These are phyloP conservation scores for Leptobrachium leishanense DNA, from an alignment of 2,113 vertebrate species.

Conservation along the genomic window DNA sequence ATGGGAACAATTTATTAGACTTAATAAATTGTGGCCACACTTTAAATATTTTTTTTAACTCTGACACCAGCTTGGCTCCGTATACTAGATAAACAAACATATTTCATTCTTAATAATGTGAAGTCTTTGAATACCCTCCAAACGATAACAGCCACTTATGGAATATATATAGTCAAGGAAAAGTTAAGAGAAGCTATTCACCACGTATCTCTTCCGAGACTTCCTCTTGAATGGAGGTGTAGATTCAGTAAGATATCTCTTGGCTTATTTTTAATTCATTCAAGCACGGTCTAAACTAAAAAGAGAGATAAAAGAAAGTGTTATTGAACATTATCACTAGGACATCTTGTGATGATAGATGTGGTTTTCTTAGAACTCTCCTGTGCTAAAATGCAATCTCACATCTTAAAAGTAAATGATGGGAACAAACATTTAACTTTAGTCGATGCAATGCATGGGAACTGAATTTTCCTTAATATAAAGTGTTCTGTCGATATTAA, in stretches of 20 bases:
- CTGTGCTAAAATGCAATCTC: constrained; percentile 47
- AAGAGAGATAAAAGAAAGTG: constrained; percentile 49
- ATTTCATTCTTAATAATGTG: no score
- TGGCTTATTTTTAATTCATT: constrained; percentile 31
- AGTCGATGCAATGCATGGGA: background rate
- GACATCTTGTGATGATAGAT: constrained; percentile 42
- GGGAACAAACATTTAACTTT: constrained; percentile 41
- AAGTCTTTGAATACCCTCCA: background rate
- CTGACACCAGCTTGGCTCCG: no score
- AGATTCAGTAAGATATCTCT: constrained; percentile 17
- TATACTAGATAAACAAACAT: no score
- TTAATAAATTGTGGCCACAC: no score
- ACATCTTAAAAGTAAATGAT: constrained; percentile 47
- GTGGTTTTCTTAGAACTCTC: constrained; percentile 38
- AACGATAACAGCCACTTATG: background rate
- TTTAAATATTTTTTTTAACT: no score
- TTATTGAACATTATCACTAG: constrained; percentile 54
- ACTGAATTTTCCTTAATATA: constrained; percentile 22
- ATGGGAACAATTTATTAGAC: no score
- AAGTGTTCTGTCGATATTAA: background rate
- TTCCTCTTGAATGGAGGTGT: background rate
- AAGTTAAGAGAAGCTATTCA: constrained; percentile 1
- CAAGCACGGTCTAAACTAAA: constrained; percentile 7
- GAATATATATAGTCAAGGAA: background rate
- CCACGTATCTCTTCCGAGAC: background rate